phyloP scores from a whole-genome alignment of 2,797 vertebrate genomes.

The Coilia nasus region DNA sequence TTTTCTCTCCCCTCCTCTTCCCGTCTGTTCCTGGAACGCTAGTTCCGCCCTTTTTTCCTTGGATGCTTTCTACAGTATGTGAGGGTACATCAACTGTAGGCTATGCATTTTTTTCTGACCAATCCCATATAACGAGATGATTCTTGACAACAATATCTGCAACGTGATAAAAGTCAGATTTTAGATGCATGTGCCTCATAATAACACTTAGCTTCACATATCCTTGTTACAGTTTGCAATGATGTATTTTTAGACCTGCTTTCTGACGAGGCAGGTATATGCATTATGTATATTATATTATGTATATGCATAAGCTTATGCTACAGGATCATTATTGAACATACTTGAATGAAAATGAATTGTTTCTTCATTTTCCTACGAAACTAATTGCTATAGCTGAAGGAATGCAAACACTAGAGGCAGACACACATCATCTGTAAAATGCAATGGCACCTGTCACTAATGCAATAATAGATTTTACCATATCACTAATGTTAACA shows the following conservation, averaged over 20 bases:
- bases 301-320: neutral
- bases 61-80: slow-evolving; percentile 12
- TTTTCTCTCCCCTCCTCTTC: slow-evolving; percentile 45
- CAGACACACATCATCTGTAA: too few relatives aligned
- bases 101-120: slow-evolving; percentile 25
- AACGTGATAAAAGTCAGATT: neutral
- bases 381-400: neutral
- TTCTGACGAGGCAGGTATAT: neutral
- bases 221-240: neutral
- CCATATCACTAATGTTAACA: too few relatives aligned
- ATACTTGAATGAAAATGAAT: neutral
- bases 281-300: too few relatives aligned
- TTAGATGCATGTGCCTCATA: neutral
- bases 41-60: slow-evolving; percentile 62
- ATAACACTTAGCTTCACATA: neutral
- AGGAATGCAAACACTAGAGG: too few relatives aligned
- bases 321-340: neutral
- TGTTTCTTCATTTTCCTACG: neutral
- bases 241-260: neutral
- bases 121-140: slow-evolving; percentile 15
- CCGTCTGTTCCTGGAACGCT: slow-evolving; percentile 54
- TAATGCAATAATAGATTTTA: too few relatives aligned
- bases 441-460: too few relatives aligned
- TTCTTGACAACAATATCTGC: neutral
- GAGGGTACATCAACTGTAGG: neutral